Base-by-base conservation (phyloP, 2,888 invertebrate species). In the Spicauda simplicius region DNA sequence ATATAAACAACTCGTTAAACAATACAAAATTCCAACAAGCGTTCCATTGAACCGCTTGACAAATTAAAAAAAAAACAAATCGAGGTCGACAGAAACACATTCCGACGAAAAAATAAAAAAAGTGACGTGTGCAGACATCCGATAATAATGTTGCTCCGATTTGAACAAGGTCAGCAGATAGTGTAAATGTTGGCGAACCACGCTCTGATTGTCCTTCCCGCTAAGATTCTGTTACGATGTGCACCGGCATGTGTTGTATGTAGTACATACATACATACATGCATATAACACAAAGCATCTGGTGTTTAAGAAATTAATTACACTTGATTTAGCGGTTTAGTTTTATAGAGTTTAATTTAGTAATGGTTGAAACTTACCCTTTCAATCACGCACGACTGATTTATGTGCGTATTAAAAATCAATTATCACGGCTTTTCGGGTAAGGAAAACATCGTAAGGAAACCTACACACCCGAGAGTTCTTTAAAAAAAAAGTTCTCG, bases 81-180 rank as follows among this genome's bases (percentile, higher is more conserved):
- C 52, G 37, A 60, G 8, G 60, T 18, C 60, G 12, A 33, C 11
- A n/a, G 60, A 52, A 2, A 60, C 14, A 53, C 53, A 54, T 62
- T 54, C 33, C 33, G 61, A 61, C 14, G 37, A 37, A 37, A 37
- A 50, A 57, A 55, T 6, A 41, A 12, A 16, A 65, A 71, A 70
- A 71, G 62, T 64, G 56, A 69, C 71, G 62, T 64, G 65, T 72
- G 69, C 71, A 70, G 70, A 72, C 67, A 72, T 71, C 64, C 50
- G 71, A 76, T 75, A 76, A 74, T 69, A 77, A 74, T 74, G 75
- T 74, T 77, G 77, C 74, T 78, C 76, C 75, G 76, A 76, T 77
- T 78, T 70, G 71, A 68, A 70, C 76, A 75, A 77, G 77, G 77
- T 74, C 77, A 68, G 68, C 53, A 64, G 72, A 74, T 76, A 74